phyloP scores from a whole-genome alignment of 2,797 vertebrate genomes.

The Clamator glandarius region DNA sequence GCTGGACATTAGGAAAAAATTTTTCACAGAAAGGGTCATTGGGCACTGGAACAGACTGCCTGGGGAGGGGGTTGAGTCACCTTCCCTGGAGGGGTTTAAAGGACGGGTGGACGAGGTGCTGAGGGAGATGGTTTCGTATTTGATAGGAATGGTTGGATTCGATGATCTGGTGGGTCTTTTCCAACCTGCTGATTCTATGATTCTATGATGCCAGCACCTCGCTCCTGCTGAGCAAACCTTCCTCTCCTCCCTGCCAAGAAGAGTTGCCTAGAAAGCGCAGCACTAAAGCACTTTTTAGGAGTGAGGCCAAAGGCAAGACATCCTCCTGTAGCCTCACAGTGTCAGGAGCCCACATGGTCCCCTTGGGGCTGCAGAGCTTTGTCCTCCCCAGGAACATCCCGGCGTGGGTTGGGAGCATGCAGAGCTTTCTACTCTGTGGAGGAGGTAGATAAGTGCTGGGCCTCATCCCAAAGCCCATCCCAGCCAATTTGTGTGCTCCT shows the following conservation, averaged over 20 bases:
- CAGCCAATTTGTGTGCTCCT: background rate
- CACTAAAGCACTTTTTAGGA: background rate
- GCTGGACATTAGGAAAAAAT: too few relatives aligned
- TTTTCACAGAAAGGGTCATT: too few relatives aligned
- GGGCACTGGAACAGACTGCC: too few relatives aligned
- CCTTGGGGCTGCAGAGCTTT: background rate
- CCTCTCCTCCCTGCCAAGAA: background rate
- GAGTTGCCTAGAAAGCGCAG: background rate
- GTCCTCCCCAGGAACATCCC: background rate
- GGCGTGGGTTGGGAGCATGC: background rate
- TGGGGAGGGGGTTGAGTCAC: too few relatives aligned
- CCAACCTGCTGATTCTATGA: too few relatives aligned
- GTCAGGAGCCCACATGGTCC: fast-evolving
- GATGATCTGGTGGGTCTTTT: too few relatives aligned
- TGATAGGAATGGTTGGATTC: too few relatives aligned
- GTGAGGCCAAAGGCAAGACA: background rate
- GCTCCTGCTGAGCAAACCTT: background rate
- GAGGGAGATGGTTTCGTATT: too few relatives aligned
- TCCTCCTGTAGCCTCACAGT: background rate
- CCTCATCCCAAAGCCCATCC: background rate
- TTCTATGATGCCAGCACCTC: background rate
- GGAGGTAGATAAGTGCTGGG: background rate
- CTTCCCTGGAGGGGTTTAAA: too few relatives aligned
- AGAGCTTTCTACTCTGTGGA: background rate
- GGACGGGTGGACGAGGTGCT: too few relatives aligned